Conservation (phyloP, 2,113 vertebrate genomes). For the Phoxinus phoxinus region DNA sequence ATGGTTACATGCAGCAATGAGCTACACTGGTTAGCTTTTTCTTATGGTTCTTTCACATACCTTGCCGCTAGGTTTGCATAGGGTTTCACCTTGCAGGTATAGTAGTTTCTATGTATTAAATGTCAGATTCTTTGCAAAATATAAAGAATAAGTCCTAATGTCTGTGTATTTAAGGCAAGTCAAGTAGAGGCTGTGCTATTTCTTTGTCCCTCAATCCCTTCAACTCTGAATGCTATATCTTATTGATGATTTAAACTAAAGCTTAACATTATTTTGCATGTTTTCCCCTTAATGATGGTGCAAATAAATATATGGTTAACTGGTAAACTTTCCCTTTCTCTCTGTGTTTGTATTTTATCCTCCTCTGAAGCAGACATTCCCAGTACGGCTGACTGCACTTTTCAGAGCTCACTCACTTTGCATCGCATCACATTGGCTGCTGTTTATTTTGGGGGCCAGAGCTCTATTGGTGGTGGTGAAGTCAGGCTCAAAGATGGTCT, state of each 20-base stretch:
- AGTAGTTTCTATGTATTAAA: not conserved
- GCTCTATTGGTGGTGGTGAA: constrained; percentile 21
- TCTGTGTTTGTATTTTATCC: not conserved
- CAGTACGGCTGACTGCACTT: constrained; percentile 42
- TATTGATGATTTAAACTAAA: not conserved
- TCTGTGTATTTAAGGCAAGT: not conserved
- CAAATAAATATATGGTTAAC: not conserved
- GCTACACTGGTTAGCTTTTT: not conserved
- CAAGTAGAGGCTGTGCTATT: not conserved
- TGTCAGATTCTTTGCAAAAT: not conserved
- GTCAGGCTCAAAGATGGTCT: constrained; percentile 40
- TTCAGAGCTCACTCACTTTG: constrained; percentile 37
- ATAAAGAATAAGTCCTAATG: not conserved
- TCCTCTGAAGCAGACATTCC: constrained; percentile 43
- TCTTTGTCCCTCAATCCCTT: not conserved
- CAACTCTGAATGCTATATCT: not conserved
- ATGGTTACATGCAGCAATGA: not conserved
- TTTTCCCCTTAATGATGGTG: not conserved
- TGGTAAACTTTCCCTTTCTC: not conserved
- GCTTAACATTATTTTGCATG: no score
- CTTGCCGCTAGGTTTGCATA: constrained; percentile 22
- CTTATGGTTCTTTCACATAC: constrained; percentile 6
- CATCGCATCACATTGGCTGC: constrained; percentile 28
- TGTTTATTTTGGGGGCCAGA: constrained; percentile 34
- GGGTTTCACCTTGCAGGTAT: not conserved